Evolutionary conservation across 2,888 invertebrate genomes (phyloP).

Genomic region (Lithosia quadra): DNA sequence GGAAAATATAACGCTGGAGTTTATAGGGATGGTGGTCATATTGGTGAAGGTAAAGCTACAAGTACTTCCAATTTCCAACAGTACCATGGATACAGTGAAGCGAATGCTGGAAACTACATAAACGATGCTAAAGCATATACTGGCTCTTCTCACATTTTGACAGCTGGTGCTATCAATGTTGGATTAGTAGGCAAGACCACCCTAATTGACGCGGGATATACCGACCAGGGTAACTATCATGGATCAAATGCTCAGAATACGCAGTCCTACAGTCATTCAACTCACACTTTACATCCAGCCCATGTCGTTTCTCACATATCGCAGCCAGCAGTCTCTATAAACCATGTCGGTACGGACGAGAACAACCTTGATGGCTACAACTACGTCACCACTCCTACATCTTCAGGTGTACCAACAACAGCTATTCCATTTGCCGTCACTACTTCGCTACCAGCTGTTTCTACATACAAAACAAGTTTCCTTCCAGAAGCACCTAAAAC

Average conservation of each 20-base stretch:
- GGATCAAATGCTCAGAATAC: conserved; percentile 46
- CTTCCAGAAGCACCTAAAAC: conserved; percentile 76
- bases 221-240: conserved; percentile 64
- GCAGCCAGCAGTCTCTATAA: conserved; percentile 76
- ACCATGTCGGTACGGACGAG: conserved; percentile 72
- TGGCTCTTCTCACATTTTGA: conserved; percentile 76
- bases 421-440: conserved; percentile 77
- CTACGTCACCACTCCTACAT: conserved; percentile 76
- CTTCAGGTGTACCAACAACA: conserved; percentile 79
- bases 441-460: conserved; percentile 67
- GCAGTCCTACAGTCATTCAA: conserved; percentile 53
- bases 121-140: conserved; percentile 69
- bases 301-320: conserved; percentile 67
- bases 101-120: conserved; percentile 71
- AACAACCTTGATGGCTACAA: conserved; percentile 74
- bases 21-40: conserved; percentile 69
- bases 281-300: conserved; percentile 62
- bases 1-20: conserved; percentile 71
- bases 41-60: conserved; percentile 57
- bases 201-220: conserved; percentile 72
- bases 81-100: conserved; percentile 66
- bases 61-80: conserved; percentile 39
- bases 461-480: conserved; percentile 74
- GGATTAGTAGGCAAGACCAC: conserved; percentile 83
- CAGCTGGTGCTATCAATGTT: conserved; percentile 82